These are phyloP conservation scores for Callionymus lyra DNA, from an alignment of 2,113 vertebrate genomes.

Conservation along the genomic window DNA sequence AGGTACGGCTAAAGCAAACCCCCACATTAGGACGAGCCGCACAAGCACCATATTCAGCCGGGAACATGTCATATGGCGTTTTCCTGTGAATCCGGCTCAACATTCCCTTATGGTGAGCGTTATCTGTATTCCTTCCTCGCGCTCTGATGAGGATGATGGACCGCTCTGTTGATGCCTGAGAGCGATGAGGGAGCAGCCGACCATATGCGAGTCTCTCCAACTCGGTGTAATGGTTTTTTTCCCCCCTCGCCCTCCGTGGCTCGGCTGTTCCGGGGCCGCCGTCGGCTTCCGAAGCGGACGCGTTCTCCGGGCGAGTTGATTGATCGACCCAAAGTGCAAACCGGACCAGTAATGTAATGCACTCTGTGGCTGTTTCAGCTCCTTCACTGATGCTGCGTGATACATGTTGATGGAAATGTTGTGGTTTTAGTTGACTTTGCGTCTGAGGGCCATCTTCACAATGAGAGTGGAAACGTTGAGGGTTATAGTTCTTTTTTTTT, in stretches of 20 bases:
- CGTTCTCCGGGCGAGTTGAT: conserved; percentile 42
- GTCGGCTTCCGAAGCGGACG: conserved; percentile 49
- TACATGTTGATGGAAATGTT: too few species aligned
- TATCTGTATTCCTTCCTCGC: conserved; percentile 30
- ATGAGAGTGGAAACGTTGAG: too few species aligned
- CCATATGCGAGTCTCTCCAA: conserved; percentile 15
- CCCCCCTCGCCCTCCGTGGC: conserved; percentile 26
- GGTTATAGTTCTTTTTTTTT: too few species aligned
- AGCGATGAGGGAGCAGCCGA: conserved; percentile 20
- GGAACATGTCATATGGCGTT: too few species aligned
- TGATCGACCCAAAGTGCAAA: conserved; percentile 49
- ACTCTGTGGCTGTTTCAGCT: conserved; percentile 27
- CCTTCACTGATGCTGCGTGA: conserved; percentile 2
- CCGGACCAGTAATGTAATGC: conserved; percentile 32
- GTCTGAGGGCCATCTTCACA: too few species aligned
- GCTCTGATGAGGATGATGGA: conserved; percentile 36
- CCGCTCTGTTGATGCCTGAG: conserved; percentile 22
- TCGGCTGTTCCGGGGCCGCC: conserved; percentile 41
- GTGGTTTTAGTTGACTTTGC: too few species aligned
- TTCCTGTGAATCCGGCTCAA: conserved; percentile 7
- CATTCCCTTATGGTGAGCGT: conserved; percentile 12
- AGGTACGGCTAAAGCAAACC: conserved; percentile 42
- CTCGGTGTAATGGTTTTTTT: conserved; percentile 35
- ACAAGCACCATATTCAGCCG: too few species aligned
- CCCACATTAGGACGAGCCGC: conserved; percentile 26